Evolutionary conservation across 2,888 invertebrate species (phyloP).

Genomic region (Cheilosia grossa): DNA sequence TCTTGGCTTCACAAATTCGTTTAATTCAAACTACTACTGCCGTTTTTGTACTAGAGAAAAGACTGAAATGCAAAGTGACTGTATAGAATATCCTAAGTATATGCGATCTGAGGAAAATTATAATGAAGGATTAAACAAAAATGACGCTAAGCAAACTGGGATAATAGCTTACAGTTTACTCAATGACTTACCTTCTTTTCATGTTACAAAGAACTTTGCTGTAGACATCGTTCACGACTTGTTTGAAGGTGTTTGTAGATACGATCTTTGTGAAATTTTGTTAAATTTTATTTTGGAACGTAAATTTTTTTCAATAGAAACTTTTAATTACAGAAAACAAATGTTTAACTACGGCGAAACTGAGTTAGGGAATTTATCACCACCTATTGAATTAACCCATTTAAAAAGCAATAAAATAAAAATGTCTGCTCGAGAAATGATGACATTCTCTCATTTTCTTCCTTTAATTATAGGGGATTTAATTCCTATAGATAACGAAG

Average conservation of each 20-base stretch:
- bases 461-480: slow-evolving; percentile 53
- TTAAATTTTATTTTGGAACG: slow-evolving; percentile 36
- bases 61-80: slow-evolving; percentile 26
- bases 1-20: slow-evolving; percentile 58
- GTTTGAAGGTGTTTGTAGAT: slow-evolving; percentile 68
- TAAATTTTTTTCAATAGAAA: slow-evolving; percentile 50
- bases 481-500: slow-evolving; percentile 18
- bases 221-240: slow-evolving; percentile 68
- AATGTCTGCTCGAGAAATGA: slow-evolving; percentile 53
- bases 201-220: slow-evolving; percentile 58
- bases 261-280: slow-evolving; percentile 54
- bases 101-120: slow-evolving; percentile 27
- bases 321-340: slow-evolving; percentile 60
- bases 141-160: slow-evolving; percentile 46
- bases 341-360: slow-evolving; percentile 61
- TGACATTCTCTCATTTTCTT: slow-evolving; percentile 47
- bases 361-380: background rate
- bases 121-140: slow-evolving; percentile 14
- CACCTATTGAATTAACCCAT: slow-evolving; percentile 23
- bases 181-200: slow-evolving; percentile 48
- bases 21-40: slow-evolving; percentile 60
- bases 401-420: slow-evolving; percentile 38
- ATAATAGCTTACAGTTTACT: slow-evolving; percentile 48
- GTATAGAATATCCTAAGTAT: slow-evolving; percentile 4
- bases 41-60: slow-evolving; percentile 59